These are phyloP conservation scores for Petrocephalus microphthalmus DNA, from an alignment of 2,113 vertebrate species.

Conservation along the genomic window DNA sequence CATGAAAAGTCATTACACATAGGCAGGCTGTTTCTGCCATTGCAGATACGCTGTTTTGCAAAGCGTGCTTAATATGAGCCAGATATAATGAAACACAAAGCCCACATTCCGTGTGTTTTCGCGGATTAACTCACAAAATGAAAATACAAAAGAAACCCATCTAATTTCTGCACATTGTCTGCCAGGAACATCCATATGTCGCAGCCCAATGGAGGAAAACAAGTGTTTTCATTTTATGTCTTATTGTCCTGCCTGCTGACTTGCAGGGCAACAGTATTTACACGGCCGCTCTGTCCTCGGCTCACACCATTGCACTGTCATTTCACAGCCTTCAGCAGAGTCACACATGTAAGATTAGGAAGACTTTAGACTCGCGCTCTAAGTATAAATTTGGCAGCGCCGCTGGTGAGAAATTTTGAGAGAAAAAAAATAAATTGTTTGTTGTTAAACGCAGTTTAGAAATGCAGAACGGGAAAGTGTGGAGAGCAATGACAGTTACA, in stretches of 20 bases:
- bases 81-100: background rate
- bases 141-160: background rate
- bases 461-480: background rate
- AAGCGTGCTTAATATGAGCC: background rate
- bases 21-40: background rate
- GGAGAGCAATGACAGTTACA: background rate
- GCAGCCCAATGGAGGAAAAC: background rate
- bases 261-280: background rate
- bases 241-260: background rate
- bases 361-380: background rate
- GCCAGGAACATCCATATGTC: constrained; percentile 13
- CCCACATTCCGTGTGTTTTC: background rate
- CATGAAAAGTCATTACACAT: background rate
- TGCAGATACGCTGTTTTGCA: background rate
- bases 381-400: background rate
- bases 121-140: background rate
- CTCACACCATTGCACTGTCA: background rate
- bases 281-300: background rate
- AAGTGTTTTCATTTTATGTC: background rate
- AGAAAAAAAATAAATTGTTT: background rate
- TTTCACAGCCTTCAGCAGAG: background rate
- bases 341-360: background rate
- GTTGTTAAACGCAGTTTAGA: background rate
- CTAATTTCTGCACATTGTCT: background rate
- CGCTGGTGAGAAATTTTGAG: background rate